These are phyloP conservation scores for Tubulanus polymorphus DNA, from an alignment of 2,888 invertebrate species.

Conservation along the genomic window DNA sequence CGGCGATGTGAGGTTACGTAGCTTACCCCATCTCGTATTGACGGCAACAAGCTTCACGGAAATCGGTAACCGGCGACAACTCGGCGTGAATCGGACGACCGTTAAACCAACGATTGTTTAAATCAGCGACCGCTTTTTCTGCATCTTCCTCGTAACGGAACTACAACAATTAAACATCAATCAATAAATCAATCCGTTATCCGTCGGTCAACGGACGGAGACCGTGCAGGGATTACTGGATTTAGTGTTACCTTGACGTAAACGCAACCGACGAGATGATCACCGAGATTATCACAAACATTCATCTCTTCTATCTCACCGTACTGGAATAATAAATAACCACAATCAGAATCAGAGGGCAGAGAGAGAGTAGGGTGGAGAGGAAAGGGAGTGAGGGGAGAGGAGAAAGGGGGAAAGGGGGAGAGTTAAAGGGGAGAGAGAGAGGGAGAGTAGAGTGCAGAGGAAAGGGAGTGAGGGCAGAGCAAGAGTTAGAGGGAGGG, in stretches of 20 bases:
- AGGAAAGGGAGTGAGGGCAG: no score
- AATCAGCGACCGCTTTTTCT: slow-evolving; percentile 91
- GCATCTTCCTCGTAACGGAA: slow-evolving; percentile 98
- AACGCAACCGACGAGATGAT: slow-evolving; percentile 97
- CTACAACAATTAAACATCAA: slow-evolving; percentile 54
- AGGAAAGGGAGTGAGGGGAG: no score
- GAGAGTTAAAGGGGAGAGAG: no score
- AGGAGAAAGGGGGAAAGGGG: no score
- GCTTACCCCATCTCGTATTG: slow-evolving; percentile 97
- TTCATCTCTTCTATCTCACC: slow-evolving; percentile 99
- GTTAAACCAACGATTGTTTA: slow-evolving; percentile 99
- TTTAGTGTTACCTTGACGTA: slow-evolving; percentile 94
- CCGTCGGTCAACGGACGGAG: no score
- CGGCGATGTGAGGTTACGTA: no score
- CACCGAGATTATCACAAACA: slow-evolving; percentile 98
- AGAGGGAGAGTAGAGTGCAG: no score
- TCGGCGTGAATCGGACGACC: slow-evolving; percentile 97
- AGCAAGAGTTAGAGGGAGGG: no score
- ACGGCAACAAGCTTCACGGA: slow-evolving; percentile 97
- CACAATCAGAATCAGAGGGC: no score
- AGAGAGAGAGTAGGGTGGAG: no score
- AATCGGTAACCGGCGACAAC: slow-evolving; percentile 97
- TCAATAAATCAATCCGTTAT: background rate
- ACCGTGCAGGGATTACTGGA: no score
- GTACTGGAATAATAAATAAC: slow-evolving; percentile 60